Percentiles rank a stretch among this genome's conserved stretches.
Conservation (phyloP, 2,113 vertebrate species). For the Vidua chalybeata region DNA sequence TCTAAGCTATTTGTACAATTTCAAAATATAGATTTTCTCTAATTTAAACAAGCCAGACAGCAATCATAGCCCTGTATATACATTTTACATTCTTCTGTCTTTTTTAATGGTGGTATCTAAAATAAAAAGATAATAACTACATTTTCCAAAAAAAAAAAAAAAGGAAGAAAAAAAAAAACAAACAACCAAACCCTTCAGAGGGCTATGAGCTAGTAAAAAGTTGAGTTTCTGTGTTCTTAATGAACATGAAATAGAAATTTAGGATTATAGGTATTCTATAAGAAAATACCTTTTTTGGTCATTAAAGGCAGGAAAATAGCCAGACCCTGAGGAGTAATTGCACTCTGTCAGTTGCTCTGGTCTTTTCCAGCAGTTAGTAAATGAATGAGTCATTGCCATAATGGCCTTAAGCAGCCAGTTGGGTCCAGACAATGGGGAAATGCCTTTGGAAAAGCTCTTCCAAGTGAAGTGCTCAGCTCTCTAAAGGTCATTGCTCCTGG, state of each 20-base stretch:
- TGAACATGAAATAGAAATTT: slow-evolving; percentile 23
- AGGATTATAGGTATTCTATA: neutral
- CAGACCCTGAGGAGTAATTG: neutral
- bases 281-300: neutral
- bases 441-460: neutral
- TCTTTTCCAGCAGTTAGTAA: neutral
- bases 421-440: neutral
- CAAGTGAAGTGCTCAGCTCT: neutral
- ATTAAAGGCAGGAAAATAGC: neutral
- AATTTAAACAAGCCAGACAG: slow-evolving; percentile 47
- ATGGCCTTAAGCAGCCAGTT: neutral
- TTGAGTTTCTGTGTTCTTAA: neutral
- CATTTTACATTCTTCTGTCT: slow-evolving; percentile 39
- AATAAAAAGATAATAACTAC: neutral
- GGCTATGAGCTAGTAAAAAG: neutral
- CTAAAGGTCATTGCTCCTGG: neutral
- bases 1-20: slow-evolving; percentile 23
- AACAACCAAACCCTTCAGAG: neutral
- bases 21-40: slow-evolving; percentile 62
- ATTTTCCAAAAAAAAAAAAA: neutral
- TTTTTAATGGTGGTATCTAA: slow-evolving; percentile 27
- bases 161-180: no score
- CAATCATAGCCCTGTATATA: slow-evolving; percentile 29
- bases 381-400: neutral
- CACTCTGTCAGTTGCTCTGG: neutral